phyloP scores from a whole-genome alignment of 1,140 invertebrate species.

The Trachymyrmex septentrionalis region DNA sequence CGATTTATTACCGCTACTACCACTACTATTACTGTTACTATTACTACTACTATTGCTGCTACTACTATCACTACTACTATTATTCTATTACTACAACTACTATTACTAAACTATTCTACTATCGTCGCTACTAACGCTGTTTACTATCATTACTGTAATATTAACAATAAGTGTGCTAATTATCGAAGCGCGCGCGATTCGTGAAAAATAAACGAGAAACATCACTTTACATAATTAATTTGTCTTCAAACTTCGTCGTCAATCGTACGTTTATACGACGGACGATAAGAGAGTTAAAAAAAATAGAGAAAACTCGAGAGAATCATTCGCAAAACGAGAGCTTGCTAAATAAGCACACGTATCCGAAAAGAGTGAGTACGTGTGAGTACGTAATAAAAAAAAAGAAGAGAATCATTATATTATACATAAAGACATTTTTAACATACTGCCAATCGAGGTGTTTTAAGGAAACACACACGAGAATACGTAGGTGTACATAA shows the following conservation, averaged over 20 bases:
- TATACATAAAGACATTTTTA: slow-evolving; percentile 72
- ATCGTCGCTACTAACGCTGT: slow-evolving; percentile 64
- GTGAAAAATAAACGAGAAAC: slow-evolving; percentile 7
- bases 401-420: slow-evolving; percentile 44
- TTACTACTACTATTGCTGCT: slow-evolving; percentile 54
- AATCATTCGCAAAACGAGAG: slow-evolving; percentile 18
- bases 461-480: slow-evolving; percentile 68
- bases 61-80: slow-evolving; percentile 65
- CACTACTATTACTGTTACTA: slow-evolving; percentile 55
- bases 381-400: slow-evolving; percentile 51
- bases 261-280: slow-evolving; percentile 42
- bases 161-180: slow-evolving; percentile 54
- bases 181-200: slow-evolving; percentile 40
- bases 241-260: slow-evolving; percentile 33
- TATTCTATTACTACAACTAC: slow-evolving; percentile 58
- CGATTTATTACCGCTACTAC: slow-evolving; percentile 66
- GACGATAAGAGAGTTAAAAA: not conserved
- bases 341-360: slow-evolving; percentile 49
- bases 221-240: slow-evolving; percentile 47
- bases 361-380: slow-evolving; percentile 60
- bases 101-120: slow-evolving; percentile 60
- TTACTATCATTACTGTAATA: slow-evolving; percentile 64
- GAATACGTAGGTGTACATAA: slow-evolving; percentile 75
- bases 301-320: not conserved
- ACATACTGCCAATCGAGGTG: slow-evolving; percentile 83